A percentile compares a stretch with the other conserved stretches of the same genome.
Evolutionary conservation across 35 echinoderm and acorn worm species (phyloP).

Genomic region (Patiria miniata): DNA sequence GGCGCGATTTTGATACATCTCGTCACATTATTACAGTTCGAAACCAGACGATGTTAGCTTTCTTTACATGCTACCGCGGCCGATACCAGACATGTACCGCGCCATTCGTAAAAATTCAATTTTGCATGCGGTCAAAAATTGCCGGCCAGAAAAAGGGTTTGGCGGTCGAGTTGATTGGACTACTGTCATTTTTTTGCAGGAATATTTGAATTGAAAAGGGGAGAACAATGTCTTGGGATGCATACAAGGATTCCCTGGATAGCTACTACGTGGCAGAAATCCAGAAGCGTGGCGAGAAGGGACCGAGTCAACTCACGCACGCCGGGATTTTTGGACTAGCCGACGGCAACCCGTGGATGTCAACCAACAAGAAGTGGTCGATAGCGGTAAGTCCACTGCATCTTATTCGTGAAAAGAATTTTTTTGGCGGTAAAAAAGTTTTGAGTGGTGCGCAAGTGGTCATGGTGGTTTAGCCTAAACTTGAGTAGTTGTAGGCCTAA

Average conservation of each 20-base stretch:
- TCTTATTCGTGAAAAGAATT: background rate
- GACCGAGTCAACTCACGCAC: conserved; percentile 6
- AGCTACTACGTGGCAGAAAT: conserved; percentile 11
- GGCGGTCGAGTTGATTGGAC: too few relatives aligned
- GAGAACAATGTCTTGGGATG: background rate
- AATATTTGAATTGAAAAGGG: background rate
- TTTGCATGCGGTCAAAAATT: too few relatives aligned
- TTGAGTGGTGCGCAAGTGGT: background rate
- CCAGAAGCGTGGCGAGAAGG: conserved; percentile 2
- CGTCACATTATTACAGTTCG: too few relatives aligned
- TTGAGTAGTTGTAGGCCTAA: too few relatives aligned
- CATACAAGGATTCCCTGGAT: conserved; percentile 22
- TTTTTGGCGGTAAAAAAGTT: background rate
- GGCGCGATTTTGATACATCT: too few relatives aligned
- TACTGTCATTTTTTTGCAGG: background rate
- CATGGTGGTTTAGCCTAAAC: too few relatives aligned
- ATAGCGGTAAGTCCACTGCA: background rate
- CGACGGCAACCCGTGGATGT: conserved; percentile 16
- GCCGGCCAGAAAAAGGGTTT: too few relatives aligned
- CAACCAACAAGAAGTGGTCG: conserved; percentile 6
- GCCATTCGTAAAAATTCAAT: too few relatives aligned
- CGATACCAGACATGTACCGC: too few relatives aligned
- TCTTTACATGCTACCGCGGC: too few relatives aligned
- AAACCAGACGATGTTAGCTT: too few relatives aligned
- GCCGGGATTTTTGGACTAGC: background rate